Base-by-base conservation (phyloP, 2,113 vertebrate genomes). In the Gopherus evgoodei region DNA sequence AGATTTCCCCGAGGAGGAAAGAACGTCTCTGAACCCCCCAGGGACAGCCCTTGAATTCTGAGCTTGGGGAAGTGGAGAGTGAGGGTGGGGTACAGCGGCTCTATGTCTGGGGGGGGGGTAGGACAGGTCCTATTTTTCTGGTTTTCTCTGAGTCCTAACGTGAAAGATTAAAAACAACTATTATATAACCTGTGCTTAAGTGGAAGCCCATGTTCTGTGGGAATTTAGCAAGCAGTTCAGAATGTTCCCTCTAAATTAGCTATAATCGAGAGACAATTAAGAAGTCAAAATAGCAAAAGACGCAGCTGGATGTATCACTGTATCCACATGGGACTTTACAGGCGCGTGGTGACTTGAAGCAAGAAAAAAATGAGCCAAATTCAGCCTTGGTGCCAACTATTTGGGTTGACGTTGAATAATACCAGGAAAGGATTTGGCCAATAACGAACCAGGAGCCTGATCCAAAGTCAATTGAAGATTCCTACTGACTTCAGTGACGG, bases 71-170 rank as follows among this genome's bases (percentile, higher is more conserved):
- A 38, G 5, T 21, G n/a, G n/a, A 22, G 35, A 16, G 29, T 11
- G 38, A 6, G 5, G n/a, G 62, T 31, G n/a, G 16, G 65, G 11
- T 21, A 6, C 69, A 27, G 72, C 22, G 44, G 72, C 38, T 42
- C 22, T 44, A 42, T 24, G 11, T 13, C 38, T 22, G 11, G 47
- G 1, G 10, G 2, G 8, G 5, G 31, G 35, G 17, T 4, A 4
- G 5, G 5, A 72, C 17, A 9, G 38, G 25, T 78, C 72, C 42
- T 42, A 14, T 13, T 2, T 24, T 7, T 38, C 38, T 76, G 72
- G 11, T 27, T n/a, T 35, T 35, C 31, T 69, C 75, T 47, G 75
- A 27, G 42, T 47, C 42, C 75, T 25, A 8, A 11, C 14, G 38
- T 47, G 75, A 25, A 25, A 16, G 42, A 12, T n/a, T 42, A 25